A percentile compares a stretch with the other conserved stretches of the same genome.
phyloP scores from a whole-genome alignment of 2,888 invertebrate genomes.

The Microctonus aethiopoides region DNA sequence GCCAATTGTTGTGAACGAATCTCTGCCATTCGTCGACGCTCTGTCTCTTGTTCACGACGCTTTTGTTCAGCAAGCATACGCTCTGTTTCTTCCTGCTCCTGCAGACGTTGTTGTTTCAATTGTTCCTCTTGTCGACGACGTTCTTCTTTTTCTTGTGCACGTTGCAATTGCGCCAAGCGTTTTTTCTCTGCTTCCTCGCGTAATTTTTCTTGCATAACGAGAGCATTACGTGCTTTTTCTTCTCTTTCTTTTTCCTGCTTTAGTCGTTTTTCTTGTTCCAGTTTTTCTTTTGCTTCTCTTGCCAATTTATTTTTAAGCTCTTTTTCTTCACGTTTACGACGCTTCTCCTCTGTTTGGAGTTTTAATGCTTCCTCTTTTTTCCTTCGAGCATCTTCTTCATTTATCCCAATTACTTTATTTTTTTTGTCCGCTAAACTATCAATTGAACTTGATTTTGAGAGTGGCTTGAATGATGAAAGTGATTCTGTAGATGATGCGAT shows the following conservation, averaged over 20 bases:
- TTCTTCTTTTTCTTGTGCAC: constrained; percentile 62
- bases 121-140: constrained; percentile 57
- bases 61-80: constrained; percentile 60
- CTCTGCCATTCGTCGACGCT: constrained; percentile 56
- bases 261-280: constrained; percentile 66
- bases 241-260: constrained; percentile 67
- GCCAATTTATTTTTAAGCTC: constrained; percentile 71
- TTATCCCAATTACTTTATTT: constrained; percentile 46
- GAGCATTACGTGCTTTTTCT: constrained; percentile 58
- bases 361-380: constrained; percentile 74
- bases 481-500: constrained; percentile 56
- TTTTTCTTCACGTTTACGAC: constrained; percentile 71
- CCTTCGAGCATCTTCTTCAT: constrained; percentile 69
- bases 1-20: constrained; percentile 60
- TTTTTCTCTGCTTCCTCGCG: constrained; percentile 69
- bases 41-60: constrained; percentile 63
- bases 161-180: constrained; percentile 53
- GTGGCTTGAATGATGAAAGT: constrained; percentile 57
- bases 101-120: constrained; percentile 51
- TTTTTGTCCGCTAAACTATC: constrained; percentile 62
- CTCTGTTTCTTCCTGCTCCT: constrained; percentile 63
- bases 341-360: constrained; percentile 72
- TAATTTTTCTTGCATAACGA: constrained; percentile 66
- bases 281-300: constrained; percentile 67
- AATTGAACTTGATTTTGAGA: constrained; percentile 49